phyloP scores from a whole-genome alignment of 2,888 invertebrate genomes.

The Cerceris rybyensis region DNA sequence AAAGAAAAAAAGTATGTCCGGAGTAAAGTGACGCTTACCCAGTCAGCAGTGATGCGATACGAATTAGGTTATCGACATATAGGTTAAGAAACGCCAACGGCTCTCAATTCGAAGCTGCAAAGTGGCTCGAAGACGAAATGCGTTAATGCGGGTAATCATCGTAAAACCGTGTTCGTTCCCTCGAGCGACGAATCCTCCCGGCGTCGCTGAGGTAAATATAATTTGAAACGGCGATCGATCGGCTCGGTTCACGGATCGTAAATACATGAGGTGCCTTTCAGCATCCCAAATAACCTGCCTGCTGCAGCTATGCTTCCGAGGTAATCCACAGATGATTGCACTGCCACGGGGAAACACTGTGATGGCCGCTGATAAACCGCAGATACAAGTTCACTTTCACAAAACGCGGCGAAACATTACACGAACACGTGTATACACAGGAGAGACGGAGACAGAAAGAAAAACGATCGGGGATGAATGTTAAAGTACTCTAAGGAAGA shows the following conservation, averaged over 20 bases:
- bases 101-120: slow-evolving; percentile 2
- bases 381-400: not conserved
- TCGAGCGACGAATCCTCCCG: slow-evolving; percentile 1
- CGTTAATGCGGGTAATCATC: slow-evolving; percentile 37
- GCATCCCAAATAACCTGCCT: slow-evolving; percentile 56
- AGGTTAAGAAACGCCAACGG: no score
- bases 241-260: slow-evolving; percentile 55
- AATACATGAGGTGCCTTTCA: slow-evolving; percentile 31
- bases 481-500: no score
- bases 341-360: slow-evolving; percentile 41
- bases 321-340: slow-evolving; percentile 65
- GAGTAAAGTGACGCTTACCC: not conserved
- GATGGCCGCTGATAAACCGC: slow-evolving; percentile 2
- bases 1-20: no score
- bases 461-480: slow-evolving; percentile 7
- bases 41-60: not conserved
- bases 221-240: slow-evolving; percentile 58
- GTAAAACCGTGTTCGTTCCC: slow-evolving; percentile 34
- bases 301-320: slow-evolving; percentile 35
- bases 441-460: not conserved
- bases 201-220: slow-evolving; percentile 43
- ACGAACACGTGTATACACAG: slow-evolving; percentile 9
- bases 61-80: no score
- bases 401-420: slow-evolving; percentile 4
- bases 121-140: not conserved